These are phyloP conservation scores for Falco punctatus DNA, from an alignment of 2,113 vertebrate species.

Conservation along the genomic window DNA sequence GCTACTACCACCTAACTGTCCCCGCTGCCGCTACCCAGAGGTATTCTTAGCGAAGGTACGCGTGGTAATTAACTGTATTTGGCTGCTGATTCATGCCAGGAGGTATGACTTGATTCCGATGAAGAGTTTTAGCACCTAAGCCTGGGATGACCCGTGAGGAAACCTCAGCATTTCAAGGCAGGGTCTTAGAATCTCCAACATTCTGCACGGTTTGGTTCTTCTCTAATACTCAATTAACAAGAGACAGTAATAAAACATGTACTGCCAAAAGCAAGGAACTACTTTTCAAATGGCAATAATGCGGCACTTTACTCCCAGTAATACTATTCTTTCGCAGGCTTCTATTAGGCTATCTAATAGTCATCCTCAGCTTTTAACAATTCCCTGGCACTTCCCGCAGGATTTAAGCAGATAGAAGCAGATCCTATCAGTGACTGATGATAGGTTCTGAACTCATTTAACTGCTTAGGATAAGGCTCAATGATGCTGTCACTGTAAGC, in stretches of 20 bases:
- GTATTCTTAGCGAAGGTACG: not conserved
- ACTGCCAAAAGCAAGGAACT: not conserved
- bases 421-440: conserved; percentile 18
- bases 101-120: not conserved
- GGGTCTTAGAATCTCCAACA: not conserved
- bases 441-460: conserved; percentile 37
- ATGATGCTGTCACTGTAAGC: not conserved
- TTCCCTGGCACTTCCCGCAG: not conserved
- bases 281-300: not conserved
- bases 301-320: not conserved
- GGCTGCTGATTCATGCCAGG: conserved; percentile 3
- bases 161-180: not conserved
- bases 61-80: not conserved
- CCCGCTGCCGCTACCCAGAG: not conserved
- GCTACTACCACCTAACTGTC: not conserved
- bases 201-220: not conserved
- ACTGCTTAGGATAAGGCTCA: conserved; percentile 29
- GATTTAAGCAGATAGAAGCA: not conserved
- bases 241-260: not conserved
- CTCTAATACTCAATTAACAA: not conserved
- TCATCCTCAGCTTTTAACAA: conserved; percentile 2
- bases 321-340: not conserved
- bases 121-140: not conserved
- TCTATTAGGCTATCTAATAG: not conserved
- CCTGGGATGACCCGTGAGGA: not conserved